phyloP scores from a whole-genome alignment of 2,797 vertebrate genomes.

The Peromyscus melanophrys region DNA sequence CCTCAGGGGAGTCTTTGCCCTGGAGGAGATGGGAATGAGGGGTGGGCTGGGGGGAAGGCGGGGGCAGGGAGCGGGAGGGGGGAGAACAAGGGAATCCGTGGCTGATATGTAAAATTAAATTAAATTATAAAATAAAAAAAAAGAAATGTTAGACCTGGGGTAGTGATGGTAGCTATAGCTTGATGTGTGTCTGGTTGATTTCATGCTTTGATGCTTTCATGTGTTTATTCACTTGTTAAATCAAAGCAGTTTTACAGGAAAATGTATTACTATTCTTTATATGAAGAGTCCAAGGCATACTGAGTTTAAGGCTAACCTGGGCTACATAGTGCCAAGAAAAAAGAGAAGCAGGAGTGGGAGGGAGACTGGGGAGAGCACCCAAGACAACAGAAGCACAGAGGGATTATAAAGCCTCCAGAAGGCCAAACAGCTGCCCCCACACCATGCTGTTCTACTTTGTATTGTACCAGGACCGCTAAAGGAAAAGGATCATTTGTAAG shows the following conservation, averaged over 20 bases:
- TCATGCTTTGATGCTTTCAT: constrained; percentile 8
- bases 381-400: neutral
- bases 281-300: neutral
- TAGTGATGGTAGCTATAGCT: neutral
- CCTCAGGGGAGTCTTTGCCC: too few species aligned
- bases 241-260: neutral
- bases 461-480: neutral
- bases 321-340: neutral
- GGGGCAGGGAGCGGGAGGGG: too few species aligned
- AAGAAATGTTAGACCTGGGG: neutral
- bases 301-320: neutral
- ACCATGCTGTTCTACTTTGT: neutral
- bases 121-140: too few species aligned
- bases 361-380: neutral
- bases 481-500: neutral
- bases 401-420: neutral
- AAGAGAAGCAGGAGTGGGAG: neutral
- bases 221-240: constrained; percentile 46
- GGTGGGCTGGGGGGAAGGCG: too few species aligned
- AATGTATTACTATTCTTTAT: neutral
- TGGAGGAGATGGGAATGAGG: too few species aligned
- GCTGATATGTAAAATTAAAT: too few species aligned
- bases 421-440: neutral
- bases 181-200: neutral
- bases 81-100: too few species aligned